Conservation (phyloP, 2,113 vertebrate species). For the Hippoglossus stenolepis region DNA sequence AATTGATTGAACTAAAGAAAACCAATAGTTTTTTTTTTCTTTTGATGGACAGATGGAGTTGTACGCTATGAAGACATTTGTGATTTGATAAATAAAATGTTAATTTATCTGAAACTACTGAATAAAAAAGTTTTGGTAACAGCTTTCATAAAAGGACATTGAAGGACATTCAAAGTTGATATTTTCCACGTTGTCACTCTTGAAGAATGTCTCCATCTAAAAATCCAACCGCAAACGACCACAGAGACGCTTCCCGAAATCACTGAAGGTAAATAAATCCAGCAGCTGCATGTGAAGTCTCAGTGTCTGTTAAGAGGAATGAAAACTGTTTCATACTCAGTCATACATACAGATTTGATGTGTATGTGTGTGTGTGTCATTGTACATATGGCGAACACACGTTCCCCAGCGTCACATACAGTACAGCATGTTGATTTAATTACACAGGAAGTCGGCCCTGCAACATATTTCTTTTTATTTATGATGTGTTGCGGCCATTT, state of each 20-base stretch:
- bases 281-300: too few relatives aligned
- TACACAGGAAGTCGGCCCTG: conserved; percentile 77
- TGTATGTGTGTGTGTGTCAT: conserved; percentile 42
- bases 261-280: background rate
- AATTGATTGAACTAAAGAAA: too few relatives aligned
- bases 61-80: too few relatives aligned
- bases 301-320: too few relatives aligned
- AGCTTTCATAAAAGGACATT: too few relatives aligned
- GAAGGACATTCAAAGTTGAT: too few relatives aligned
- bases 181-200: background rate
- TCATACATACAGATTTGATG: conserved; percentile 21
- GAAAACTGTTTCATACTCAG: background rate
- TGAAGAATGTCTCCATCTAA: background rate
- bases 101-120: too few relatives aligned
- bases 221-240: background rate
- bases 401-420: conserved; percentile 52
- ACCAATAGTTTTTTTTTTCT: too few relatives aligned
- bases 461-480: conserved; percentile 79
- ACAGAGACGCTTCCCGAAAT: background rate
- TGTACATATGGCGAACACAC: conserved; percentile 70
- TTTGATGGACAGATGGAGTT: too few relatives aligned
- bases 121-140: too few relatives aligned
- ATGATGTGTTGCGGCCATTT: conserved; percentile 75
- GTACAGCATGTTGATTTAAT: conserved; percentile 78
- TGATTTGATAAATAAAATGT: too few relatives aligned